Conservation (phyloP, 2,113 vertebrate species). For the Tympanuchus pallidicinctus region DNA sequence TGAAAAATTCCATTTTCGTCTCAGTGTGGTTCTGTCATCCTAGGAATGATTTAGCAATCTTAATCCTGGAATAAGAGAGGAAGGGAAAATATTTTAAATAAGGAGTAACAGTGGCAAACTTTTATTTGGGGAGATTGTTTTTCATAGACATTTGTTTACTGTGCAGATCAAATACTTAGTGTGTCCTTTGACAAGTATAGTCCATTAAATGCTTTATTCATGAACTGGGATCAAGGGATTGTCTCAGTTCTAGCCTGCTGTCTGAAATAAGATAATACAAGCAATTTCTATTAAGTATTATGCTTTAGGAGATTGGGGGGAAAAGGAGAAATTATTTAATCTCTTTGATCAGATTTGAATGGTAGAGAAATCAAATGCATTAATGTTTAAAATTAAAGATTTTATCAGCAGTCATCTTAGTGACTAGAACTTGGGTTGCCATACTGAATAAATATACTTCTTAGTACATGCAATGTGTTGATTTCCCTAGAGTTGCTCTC, state of each 20-base stretch:
- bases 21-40: background rate
- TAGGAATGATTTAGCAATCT: background rate
- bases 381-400: slow-evolving; percentile 71
- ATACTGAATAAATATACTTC: slow-evolving; percentile 60
- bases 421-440: slow-evolving; percentile 40
- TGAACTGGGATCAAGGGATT: slow-evolving; percentile 69
- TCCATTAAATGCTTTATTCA: slow-evolving; percentile 75
- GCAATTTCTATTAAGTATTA: slow-evolving; percentile 63
- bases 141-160: slow-evolving; percentile 56
- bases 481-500: slow-evolving; percentile 43
- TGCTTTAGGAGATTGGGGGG: slow-evolving; percentile 2
- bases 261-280: slow-evolving; percentile 66
- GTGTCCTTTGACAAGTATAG: slow-evolving; percentile 59
- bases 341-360: slow-evolving; percentile 68
- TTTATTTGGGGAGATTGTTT: background rate
- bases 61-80: background rate
- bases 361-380: slow-evolving; percentile 54
- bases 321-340: slow-evolving; percentile 52
- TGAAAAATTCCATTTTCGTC: background rate
- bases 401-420: slow-evolving; percentile 67
- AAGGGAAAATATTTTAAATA: slow-evolving; percentile 12
- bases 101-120: background rate
- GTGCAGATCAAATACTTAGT: slow-evolving; percentile 54
- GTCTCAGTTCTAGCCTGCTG: slow-evolving; percentile 57
- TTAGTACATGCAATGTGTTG: slow-evolving; percentile 20